Base-by-base conservation (phyloP, 2,797 vertebrate species). In the Alosa sapidissima region DNA sequence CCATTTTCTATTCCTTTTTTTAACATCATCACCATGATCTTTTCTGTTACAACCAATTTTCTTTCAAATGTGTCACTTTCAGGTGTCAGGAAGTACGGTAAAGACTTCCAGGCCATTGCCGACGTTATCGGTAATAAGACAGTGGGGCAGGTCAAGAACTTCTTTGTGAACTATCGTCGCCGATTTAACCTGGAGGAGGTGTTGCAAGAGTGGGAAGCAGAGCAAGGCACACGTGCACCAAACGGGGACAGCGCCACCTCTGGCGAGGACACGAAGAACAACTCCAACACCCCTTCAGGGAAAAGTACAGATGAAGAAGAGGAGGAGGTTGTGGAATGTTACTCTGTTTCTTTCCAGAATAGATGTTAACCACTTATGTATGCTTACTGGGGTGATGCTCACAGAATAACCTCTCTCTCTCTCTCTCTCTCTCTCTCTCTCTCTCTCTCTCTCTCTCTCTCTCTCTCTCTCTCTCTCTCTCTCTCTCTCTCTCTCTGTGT, bases 151-250 rank as follows among this genome's bases (percentile, higher is more conserved):
- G 98, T 99, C 92, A 99, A 99, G 96, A 99, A 99, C 95, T 99
- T 99, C 95, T 99, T 99, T 90, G 98, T 99, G 93, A 99, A 99
- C 96, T 99, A 99, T 95, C 97, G 98, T 89, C 97, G 98, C 88
- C 96, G 98, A 82, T 99, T 99, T 96, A 99, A 99, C 96, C 96
- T 99, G 95, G 98, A 99, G 94, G 98, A 99, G 95, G 98, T 99
- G 93, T 97, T 99, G 92, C 98, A 98, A 96, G 98, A 99, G 95
- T 99, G 98, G 98, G 98, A 99, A 96, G 98, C 98, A 14, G 98
- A 99, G 94, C 98, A 98, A 93, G 98, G 97, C 92, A 98, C 97
- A 81, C 95, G 92, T 87, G 95, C 97, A 85, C 96, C 97, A 93
- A 98, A 97, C 89, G 97, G 97, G 92, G 97, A 98, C 93, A 94